These are phyloP conservation scores for Acanthurus tractus DNA, from an alignment of 2,797 vertebrate species.

Conservation along the genomic window DNA sequence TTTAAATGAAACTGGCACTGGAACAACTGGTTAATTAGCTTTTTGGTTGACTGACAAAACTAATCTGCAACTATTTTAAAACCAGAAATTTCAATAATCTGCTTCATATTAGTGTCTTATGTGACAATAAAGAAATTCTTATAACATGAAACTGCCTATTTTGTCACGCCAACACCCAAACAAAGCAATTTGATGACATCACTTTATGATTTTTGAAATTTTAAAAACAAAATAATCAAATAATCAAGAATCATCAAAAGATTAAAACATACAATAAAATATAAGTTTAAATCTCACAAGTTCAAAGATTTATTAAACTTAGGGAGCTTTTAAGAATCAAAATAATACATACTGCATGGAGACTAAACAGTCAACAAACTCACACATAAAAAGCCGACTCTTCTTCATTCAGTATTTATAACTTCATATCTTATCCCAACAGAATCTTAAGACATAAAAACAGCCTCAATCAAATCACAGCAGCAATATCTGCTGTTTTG, in stretches of 20 bases:
- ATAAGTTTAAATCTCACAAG: no score
- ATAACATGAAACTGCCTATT: no score
- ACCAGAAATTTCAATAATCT: neutral
- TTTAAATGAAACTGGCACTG: neutral
- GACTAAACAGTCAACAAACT: neutral
- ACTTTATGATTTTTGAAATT: neutral
- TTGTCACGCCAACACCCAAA: no score
- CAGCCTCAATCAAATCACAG: constrained; percentile 8
- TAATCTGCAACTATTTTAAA: neutral
- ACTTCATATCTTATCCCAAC: constrained; percentile 16
- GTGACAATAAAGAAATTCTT: neutral
- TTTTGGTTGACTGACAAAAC: neutral
- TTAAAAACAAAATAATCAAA: neutral
- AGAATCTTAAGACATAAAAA: constrained; percentile 8
- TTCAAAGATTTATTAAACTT: neutral
- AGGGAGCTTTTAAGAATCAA: neutral
- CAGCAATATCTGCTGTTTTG: constrained; percentile 13
- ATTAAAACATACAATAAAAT: neutral
- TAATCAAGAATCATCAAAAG: neutral
- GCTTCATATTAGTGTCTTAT: neutral
- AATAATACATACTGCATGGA: neutral
- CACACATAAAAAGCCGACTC: constrained; percentile 9
- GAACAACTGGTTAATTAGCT: neutral
- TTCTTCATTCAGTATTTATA: neutral
- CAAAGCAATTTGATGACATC: neutral